Base-by-base conservation (phyloP, 1,140 invertebrate genomes). In the Rhopalosiphum padi region DNA sequence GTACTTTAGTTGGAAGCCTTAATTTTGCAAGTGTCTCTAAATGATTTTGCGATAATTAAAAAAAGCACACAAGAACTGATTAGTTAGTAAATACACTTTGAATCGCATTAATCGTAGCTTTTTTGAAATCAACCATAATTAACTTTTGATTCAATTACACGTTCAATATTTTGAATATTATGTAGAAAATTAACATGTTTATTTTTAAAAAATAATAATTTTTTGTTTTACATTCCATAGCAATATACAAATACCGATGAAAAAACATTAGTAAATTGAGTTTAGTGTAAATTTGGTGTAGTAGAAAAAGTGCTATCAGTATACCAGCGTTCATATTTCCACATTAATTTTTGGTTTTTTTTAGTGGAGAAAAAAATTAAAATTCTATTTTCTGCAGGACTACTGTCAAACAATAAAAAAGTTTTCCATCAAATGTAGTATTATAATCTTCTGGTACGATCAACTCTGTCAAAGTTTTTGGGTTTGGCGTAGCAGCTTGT, bases 341-440 rank as follows among this genome's bases (percentile, higher is more conserved):
- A 5, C 41, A 86, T 43, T 23, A 86, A 41, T 43, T 86, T 8
- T 46, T 46, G 25, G 21, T 4, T 86, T 46, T 86, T 86, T 86
- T 86, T 21, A 11, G 83, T 43, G 22, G 25, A 46, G 25, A 86
- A 86, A 37, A 37, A 37, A 86, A 86, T 43, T 86, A 86, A 46
- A 86, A 86, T 25, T 23, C 21, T 86, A 46, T 86, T 86, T 25
- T 86, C 41, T 46, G 22, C 41, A 43, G 41, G 83, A 43, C 83
- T 21, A 86, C 83, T 46, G 25, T 86, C 83, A 86, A 86, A 86
- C 41, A 86, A 86, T 86, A 86, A 86, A 86, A 86, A 86, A 25
- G 43, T 86, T 86, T 86, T n/a, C n/a, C 30, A 11, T 77, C 68
- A 77, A 77, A 77, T 77, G 9, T 3, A 35, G n/a, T 77, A 11